phyloP scores from a whole-genome alignment of 2,888 invertebrate species.

The Esperia sulphurella region DNA sequence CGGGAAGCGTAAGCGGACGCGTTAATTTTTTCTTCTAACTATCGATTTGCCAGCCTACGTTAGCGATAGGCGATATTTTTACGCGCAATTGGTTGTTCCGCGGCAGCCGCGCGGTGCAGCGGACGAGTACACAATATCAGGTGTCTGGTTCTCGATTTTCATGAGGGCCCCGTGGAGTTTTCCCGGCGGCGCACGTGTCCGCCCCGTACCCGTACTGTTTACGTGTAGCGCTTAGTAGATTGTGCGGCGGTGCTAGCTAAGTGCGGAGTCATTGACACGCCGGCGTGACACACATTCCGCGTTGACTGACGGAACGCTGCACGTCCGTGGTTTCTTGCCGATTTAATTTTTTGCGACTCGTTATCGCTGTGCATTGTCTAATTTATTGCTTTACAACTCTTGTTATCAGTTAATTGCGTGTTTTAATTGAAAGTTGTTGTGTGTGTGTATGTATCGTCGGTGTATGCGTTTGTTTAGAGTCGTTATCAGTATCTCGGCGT shows the following conservation, averaged over 20 bases:
- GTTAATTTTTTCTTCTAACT: slow-evolving; percentile 36
- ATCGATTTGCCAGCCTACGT: slow-evolving; percentile 32
- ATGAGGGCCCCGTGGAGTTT: slow-evolving; percentile 40
- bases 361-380: slow-evolving; percentile 35
- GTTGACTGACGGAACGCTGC: slow-evolving; percentile 55
- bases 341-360: slow-evolving; percentile 26
- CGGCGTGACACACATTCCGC: slow-evolving; percentile 76
- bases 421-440: slow-evolving; percentile 15
- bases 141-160: slow-evolving; percentile 29
- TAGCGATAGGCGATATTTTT: slow-evolving; percentile 39
- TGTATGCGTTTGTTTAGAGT: slow-evolving; percentile 21
- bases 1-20: slow-evolving; percentile 23
- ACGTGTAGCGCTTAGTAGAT: slow-evolving; percentile 48
- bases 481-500: slow-evolving; percentile 28
- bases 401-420: slow-evolving; percentile 35
- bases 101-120: slow-evolving; percentile 42
- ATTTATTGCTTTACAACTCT: slow-evolving; percentile 40
- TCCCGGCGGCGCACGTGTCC: slow-evolving; percentile 56
- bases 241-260: slow-evolving; percentile 30
- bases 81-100: slow-evolving; percentile 40
- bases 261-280: slow-evolving; percentile 71
- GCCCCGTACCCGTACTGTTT: slow-evolving; percentile 44
- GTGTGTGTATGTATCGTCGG: slow-evolving; percentile 17
- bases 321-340: slow-evolving; percentile 55
- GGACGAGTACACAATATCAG: slow-evolving; percentile 28